These are phyloP conservation scores for Leptopilina syphax DNA, from an alignment of 2,888 invertebrate species.

Conservation along the genomic window DNA sequence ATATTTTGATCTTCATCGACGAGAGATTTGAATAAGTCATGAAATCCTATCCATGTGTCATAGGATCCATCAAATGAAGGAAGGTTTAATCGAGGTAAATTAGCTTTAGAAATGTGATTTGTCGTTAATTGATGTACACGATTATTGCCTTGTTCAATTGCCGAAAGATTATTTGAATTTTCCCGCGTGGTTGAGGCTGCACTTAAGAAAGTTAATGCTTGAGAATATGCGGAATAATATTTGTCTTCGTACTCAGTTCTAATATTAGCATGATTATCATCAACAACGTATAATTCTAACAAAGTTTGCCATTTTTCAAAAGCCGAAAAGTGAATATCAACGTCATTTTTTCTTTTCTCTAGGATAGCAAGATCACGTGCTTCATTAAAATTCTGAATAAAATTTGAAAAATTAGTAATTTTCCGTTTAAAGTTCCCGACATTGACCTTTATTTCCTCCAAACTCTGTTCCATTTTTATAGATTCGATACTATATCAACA, in stretches of 20 bases:
- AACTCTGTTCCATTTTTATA: too few species aligned
- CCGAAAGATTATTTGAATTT: background rate
- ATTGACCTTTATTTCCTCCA: too few species aligned
- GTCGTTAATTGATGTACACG: background rate
- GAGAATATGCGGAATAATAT: background rate
- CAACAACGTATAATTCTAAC: background rate
- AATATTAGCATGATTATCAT: background rate
- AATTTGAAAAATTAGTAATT: too few species aligned
- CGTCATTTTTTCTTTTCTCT: too few species aligned
- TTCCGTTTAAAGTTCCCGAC: too few species aligned
- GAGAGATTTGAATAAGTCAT: conserved; percentile 49
- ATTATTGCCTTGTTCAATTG: background rate
- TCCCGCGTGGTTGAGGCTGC: background rate
- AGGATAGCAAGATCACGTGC: too few species aligned
- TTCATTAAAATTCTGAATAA: too few species aligned
- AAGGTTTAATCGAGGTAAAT: conserved; percentile 45
- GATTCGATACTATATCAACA: too few species aligned
- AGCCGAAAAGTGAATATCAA: background rate
- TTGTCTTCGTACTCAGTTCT: conserved; percentile 22
- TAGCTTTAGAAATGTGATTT: background rate
- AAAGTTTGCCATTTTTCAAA: background rate
- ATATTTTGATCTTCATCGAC: conserved; percentile 48
- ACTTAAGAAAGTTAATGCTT: background rate
- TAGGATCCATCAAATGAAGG: conserved; percentile 49
- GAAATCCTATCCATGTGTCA: conserved; percentile 47